These are phyloP conservation scores for Pteria penguin DNA, from an alignment of 2,888 invertebrate species.

Conservation along the genomic window DNA sequence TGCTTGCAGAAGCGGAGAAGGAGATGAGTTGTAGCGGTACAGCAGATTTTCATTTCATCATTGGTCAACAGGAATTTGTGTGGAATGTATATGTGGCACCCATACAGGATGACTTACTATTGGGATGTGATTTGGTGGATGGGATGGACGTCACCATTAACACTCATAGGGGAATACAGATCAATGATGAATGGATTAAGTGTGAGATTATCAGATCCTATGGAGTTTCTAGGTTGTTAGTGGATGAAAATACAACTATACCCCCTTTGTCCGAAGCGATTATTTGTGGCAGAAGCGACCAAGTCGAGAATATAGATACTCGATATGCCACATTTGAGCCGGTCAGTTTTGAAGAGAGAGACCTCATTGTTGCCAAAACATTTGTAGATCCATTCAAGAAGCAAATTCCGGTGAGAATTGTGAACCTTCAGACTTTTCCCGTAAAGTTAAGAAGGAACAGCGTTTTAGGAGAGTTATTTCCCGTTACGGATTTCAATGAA, in stretches of 20 bases:
- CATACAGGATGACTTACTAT: conserved; percentile 26
- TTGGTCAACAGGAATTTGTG: conserved; percentile 7
- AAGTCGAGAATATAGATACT: too few relatives aligned
- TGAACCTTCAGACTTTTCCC: too few relatives aligned
- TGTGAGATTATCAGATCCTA: neutral
- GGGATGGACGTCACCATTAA: conserved; percentile 26
- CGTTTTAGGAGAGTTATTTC: too few relatives aligned
- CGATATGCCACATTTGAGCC: conserved; percentile 7
- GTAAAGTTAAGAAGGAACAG: too few relatives aligned
- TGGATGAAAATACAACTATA: conserved; percentile 9
- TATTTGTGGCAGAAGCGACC: neutral
- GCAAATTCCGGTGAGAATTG: conserved; percentile 21
- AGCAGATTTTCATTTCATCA: neutral
- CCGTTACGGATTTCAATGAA: neutral
- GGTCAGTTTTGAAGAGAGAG: neutral
- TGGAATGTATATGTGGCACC: conserved; percentile 35
- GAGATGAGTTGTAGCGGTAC: conserved; percentile 22
- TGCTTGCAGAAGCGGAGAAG: too few relatives aligned
- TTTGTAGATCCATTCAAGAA: too few relatives aligned
- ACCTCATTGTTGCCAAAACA: too few relatives aligned
- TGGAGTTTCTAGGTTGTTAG: neutral
- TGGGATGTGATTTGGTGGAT: conserved; percentile 31
- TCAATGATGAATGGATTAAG: conserved; percentile 20
- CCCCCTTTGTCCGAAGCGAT: conserved; percentile 29
- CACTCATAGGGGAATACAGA: too few relatives aligned